A percentile compares a stretch with the other conserved stretches of the same genome.
phyloP scores from a whole-genome alignment of 2,888 invertebrate species.

The Drepana falcataria region DNA sequence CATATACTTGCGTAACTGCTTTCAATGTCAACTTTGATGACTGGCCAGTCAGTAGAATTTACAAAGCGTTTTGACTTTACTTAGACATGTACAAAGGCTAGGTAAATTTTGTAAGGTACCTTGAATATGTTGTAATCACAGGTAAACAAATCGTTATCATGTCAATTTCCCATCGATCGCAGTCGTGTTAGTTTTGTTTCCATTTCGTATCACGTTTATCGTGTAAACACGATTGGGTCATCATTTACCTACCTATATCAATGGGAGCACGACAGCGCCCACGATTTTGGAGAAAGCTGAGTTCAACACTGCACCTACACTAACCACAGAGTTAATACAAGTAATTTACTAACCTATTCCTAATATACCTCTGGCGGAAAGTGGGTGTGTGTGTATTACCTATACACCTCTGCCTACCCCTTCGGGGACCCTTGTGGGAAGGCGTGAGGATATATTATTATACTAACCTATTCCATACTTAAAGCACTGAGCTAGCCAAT shows the following conservation, averaged over 20 bases:
- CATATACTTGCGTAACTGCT: conserved; percentile 63
- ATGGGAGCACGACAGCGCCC: conserved; percentile 59
- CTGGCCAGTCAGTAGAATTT: conserved; percentile 16
- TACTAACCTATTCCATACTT: background rate
- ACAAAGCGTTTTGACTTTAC: conserved; percentile 18
- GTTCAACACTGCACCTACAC: conserved; percentile 25
- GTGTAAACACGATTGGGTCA: conserved; percentile 49
- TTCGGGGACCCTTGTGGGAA: too few relatives aligned
- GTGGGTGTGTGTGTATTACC: too few relatives aligned
- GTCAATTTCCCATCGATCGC: conserved; percentile 48
- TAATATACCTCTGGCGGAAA: too few relatives aligned
- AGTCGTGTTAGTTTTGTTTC: conserved; percentile 16
- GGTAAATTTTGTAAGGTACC: conserved; percentile 45
- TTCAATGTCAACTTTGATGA: conserved; percentile 68
- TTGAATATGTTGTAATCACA: conserved; percentile 59
- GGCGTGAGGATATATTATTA: too few relatives aligned
- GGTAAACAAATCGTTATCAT: conserved; percentile 70
- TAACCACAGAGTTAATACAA: conserved; percentile 3
- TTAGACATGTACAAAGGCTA: conserved; percentile 19
- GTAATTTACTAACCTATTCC: background rate
- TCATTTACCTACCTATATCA: conserved; percentile 19
- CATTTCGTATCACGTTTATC: conserved; percentile 23
- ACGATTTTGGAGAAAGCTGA: conserved; percentile 65
- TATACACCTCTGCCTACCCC: too few relatives aligned
- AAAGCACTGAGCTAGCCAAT: too few relatives aligned